Evolutionary conservation across 2,888 invertebrate genomes (phyloP).

Genomic region (Sipha maydis): DNA sequence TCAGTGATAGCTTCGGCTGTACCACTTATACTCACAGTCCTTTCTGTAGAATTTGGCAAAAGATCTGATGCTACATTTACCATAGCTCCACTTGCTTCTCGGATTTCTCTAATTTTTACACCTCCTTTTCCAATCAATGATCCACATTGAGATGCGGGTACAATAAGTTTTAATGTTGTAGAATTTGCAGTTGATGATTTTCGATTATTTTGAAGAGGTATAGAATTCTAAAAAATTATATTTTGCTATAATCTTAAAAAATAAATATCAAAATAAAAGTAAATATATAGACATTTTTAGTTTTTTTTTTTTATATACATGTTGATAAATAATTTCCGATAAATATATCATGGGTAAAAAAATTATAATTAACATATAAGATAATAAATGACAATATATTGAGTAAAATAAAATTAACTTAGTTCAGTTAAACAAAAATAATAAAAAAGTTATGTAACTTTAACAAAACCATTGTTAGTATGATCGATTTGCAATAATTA

Average conservation of each 20-base stretch:
- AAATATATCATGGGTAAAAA: too few relatives aligned
- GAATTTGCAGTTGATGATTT: slow-evolving; percentile 73
- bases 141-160: slow-evolving; percentile 99
- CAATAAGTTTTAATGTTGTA: slow-evolving; percentile 95
- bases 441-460: too few relatives aligned
- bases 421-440: too few relatives aligned
- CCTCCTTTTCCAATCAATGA: slow-evolving; percentile 99
- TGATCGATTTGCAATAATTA: too few relatives aligned
- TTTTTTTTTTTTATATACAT: too few relatives aligned
- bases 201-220: slow-evolving; percentile 37
- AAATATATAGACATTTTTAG: too few relatives aligned
- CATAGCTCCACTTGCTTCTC: slow-evolving; percentile 93
- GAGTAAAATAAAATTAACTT: too few relatives aligned
- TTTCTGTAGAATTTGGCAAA: slow-evolving; percentile 98
- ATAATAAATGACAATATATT: too few relatives aligned
- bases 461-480: too few relatives aligned
- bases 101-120: slow-evolving; percentile 99
- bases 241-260: background rate
- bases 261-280: background rate
- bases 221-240: slow-evolving; percentile 19
- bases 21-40: slow-evolving; percentile 97
- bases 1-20: slow-evolving; percentile 97
- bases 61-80: slow-evolving; percentile 98
- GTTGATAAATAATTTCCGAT: too few relatives aligned
- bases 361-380: too few relatives aligned